These are phyloP conservation scores for Sciaenops ocellatus DNA, from an alignment of 2,797 vertebrate species.

Conservation along the genomic window DNA sequence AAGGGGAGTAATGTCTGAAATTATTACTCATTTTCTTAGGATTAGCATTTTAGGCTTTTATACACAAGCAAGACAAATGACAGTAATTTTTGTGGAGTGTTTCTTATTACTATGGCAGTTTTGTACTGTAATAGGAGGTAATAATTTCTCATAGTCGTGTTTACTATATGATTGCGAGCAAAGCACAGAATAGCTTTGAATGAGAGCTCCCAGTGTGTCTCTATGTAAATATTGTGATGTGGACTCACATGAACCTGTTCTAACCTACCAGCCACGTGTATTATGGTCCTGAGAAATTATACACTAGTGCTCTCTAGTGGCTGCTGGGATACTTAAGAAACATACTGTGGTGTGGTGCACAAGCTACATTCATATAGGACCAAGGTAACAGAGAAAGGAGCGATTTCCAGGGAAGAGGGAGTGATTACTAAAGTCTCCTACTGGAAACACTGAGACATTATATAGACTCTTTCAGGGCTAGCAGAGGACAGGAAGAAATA, in stretches of 20 bases:
- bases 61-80: neutral
- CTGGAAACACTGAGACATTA: neutral
- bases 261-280: neutral
- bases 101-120: neutral
- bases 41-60: neutral
- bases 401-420: neutral
- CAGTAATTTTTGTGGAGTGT: neutral
- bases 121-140: neutral
- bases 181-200: neutral
- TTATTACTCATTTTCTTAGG: neutral
- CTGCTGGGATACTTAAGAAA: neutral
- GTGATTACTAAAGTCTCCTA: neutral
- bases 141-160: neutral
- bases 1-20: neutral
- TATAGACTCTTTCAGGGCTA: conserved; percentile 11
- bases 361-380: neutral
- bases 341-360: neutral
- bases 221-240: neutral
- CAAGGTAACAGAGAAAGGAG: neutral
- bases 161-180: neutral
- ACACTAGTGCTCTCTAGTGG: conserved; percentile 71
- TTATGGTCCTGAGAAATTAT: conserved; percentile 36
- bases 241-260: conserved; percentile 33
- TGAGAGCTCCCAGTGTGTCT: neutral
- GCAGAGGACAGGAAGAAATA: neutral